A percentile compares a stretch with the other conserved stretches of the same genome.
Evolutionary conservation across 2,113 vertebrate genomes (phyloP).

Genomic region (Silurus meridionalis): DNA sequence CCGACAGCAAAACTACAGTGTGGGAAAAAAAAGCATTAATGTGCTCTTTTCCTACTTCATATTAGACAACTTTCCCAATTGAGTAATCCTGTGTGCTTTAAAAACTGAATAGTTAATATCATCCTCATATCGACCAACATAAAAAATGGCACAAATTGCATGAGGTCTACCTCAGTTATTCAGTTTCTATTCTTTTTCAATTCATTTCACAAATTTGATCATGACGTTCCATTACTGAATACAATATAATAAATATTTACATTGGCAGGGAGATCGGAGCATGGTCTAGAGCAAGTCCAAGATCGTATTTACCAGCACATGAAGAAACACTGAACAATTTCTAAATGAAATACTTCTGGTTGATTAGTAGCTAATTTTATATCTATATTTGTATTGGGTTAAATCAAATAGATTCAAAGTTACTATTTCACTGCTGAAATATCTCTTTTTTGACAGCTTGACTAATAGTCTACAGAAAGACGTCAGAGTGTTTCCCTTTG

Average conservation of each 20-base stretch:
- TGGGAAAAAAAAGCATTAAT: not conserved
- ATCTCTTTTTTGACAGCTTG: not conserved
- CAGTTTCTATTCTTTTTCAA: not conserved
- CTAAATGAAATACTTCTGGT: not conserved
- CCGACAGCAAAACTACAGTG: not conserved
- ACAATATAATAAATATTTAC: constrained; percentile 8
- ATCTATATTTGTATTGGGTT: not conserved
- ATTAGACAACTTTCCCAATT: not conserved
- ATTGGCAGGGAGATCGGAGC: not conserved
- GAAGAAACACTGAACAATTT: not conserved
- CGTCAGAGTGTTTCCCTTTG: constrained; percentile 5
- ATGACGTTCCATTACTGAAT: not conserved
- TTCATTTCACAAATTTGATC: not conserved
- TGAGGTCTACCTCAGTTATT: not conserved
- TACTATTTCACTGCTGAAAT: constrained; percentile 6
- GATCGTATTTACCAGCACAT: not conserved
- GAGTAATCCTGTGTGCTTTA: constrained; percentile 7
- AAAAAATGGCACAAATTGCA: not conserved
- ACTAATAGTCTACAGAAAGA: constrained; percentile 27
- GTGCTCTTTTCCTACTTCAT: not conserved
- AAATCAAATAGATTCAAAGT: not conserved
- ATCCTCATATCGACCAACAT: not conserved
- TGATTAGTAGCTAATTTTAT: constrained; percentile 9
- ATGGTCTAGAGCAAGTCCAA: not conserved
- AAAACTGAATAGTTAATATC: not conserved